Base-by-base conservation (phyloP, 2,113 vertebrate species). In the Paratilapia polleni region DNA sequence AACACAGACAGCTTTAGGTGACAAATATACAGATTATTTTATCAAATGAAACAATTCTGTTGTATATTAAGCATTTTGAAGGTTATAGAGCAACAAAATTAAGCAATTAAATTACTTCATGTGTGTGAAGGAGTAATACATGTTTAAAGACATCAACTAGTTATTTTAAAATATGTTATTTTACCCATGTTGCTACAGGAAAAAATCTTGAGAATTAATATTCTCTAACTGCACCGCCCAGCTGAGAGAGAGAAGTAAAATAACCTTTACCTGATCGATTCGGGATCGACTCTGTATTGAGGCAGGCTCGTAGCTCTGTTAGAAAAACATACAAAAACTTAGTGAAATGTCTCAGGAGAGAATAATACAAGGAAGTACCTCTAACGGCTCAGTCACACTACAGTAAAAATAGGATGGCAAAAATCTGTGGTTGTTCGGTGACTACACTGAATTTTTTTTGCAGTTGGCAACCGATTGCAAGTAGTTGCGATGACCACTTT, bases 261-360 rank as follows among this genome's bases (percentile, higher is more conserved):
- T 6, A 5, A 19, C 8, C 8, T 74, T 80, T 94, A 96, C 95
- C 94, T 96, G 95, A 92, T 96, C 96, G 12, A 95, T 91, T 87
- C 96, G 79, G 80, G 95, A 93, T 58, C 96, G 93, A 90, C 83
- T 95, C 90, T 94, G 96, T 92, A 95, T 90, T 31, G 94, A 90
- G 84, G 92, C 83, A 58, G 96, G 95, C 64, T 96, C 96, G 47
- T 95, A 95, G 91, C 89, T 95, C 96, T 96, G 92, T 83, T 52
- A 61, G 43, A 66, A 62, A 76, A 34, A 41, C 19, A 57, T 4
- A 14, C 11, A 82, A 61, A 85, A 14, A 52, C 9, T 76, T 70
- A 60, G 2, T 70, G 6, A 66, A 41, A 79, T 41, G 49, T 75
- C 14, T 54, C 20, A 43, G 22, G 3, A 6, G 36, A 49, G 22